phyloP scores from a whole-genome alignment of 2,113 vertebrate species.

The Erythrolamprus reginae region DNA sequence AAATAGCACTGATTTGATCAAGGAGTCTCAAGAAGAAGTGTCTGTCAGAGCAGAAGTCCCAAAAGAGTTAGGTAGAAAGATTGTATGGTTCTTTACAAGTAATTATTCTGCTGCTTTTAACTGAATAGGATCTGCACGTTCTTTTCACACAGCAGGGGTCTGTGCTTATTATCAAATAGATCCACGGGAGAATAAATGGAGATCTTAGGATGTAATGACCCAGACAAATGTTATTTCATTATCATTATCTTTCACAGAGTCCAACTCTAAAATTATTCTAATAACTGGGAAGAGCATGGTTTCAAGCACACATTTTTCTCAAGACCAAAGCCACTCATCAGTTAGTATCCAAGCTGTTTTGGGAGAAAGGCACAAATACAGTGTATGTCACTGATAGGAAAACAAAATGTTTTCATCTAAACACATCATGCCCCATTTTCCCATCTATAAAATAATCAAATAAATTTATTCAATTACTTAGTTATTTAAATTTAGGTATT shows the following conservation, averaged over 20 bases:
- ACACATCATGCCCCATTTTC: background rate
- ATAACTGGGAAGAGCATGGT: background rate
- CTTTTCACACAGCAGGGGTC: background rate
- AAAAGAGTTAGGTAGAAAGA: background rate
- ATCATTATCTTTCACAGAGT: background rate
- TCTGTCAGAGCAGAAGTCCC: background rate
- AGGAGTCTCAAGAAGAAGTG: background rate
- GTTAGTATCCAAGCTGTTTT: background rate
- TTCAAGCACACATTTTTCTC: background rate
- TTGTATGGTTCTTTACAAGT: background rate
- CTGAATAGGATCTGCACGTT: background rate
- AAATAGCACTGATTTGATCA: background rate
- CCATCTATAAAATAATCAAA: background rate
- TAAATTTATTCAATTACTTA: background rate
- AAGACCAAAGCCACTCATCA: background rate
- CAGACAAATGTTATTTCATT: background rate
- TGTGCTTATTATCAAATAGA: background rate
- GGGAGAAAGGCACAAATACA: background rate
- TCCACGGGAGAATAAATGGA: background rate
- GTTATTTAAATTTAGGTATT: background rate
- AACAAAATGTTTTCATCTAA: background rate
- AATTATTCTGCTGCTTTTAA: background rate
- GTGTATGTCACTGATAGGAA: background rate
- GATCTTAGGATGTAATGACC: background rate
- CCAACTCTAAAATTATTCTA: background rate